Evolutionary conservation across 2,888 invertebrate species (phyloP), one percentile per base, ranked within the genome.

Genomic region (Volucella bombylans): DNA sequence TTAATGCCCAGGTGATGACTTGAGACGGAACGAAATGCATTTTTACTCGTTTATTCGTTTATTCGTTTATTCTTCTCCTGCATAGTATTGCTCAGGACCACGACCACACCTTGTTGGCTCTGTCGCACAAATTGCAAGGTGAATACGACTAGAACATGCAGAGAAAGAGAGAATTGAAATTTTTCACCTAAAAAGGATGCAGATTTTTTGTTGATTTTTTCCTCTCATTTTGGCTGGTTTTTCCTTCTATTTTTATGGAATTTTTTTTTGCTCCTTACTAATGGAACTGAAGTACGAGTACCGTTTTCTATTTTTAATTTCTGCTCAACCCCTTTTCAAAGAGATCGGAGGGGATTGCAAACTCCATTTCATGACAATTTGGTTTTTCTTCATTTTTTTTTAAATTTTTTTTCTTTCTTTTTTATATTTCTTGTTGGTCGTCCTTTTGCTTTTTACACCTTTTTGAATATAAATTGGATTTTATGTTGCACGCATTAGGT

Each of bases 381-480:
- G 72, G 85, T 85, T 65, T 67, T 72, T 72, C 77, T 74, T 73
- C 38, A 54, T 38, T 61, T 65, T 41, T 65, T 12, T 1, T 74
- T 4, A n/a, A n/a, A 55, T 55, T 65, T 54, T 38, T 39, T 15
- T 18, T 11, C 47, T 68, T 55, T 2, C n/a, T n/a, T 18, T 31
- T 54, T 23, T 8, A 2, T 49, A 9, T 54, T 55, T 45, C 10
- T 59, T 54, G 79, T 71, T 73, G 45, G 67, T 57, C 65, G 65
- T 62, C 54, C 50, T 64, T 41, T 74, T 23, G 72, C 38, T 71
- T 79, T 65, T 81, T 72, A 82, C 73, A 88, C 89, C 87, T 90
- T 87, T 89, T 89, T 91, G 91, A 90, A 91, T 91, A 91, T 91
- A 91, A 91, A 91, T 91, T 91, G 90, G 90, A 91, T 90, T 91